These are phyloP conservation scores for Caenorhabditis virilis DNA, from an alignment of 2,888 invertebrate genomes.

Conservation along the genomic window DNA sequence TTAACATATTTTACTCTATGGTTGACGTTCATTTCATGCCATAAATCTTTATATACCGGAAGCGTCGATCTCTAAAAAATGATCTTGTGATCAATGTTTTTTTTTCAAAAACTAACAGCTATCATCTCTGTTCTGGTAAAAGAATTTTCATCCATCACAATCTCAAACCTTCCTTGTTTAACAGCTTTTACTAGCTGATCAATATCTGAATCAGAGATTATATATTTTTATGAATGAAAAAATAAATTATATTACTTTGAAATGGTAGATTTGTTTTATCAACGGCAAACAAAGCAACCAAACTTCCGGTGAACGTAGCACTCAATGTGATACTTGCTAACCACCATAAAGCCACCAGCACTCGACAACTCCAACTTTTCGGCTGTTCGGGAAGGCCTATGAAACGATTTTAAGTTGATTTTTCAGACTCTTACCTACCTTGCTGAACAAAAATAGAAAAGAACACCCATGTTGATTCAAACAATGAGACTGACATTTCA, in stretches of 20 bases:
- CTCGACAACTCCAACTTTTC: constrained; percentile 58
- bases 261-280: constrained; percentile 59
- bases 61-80: constrained; percentile 41
- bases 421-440: constrained; percentile 34
- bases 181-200: constrained; percentile 51
- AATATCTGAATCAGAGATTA: constrained; percentile 35
- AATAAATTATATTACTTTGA: constrained; percentile 34
- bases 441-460: constrained; percentile 62
- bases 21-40: constrained; percentile 56
- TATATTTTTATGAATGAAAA: neutral
- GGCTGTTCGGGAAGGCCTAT: constrained; percentile 60
- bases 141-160: constrained; percentile 57
- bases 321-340: constrained; percentile 58
- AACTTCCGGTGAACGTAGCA: constrained; percentile 63
- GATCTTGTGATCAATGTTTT: too few relatives aligned
- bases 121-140: constrained; percentile 57
- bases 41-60: constrained; percentile 47
- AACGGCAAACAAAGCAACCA: constrained; percentile 65
- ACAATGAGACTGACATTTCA: constrained; percentile 47
- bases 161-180: constrained; percentile 45
- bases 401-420: neutral
- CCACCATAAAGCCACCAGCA: constrained; percentile 63
- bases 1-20: constrained; percentile 52
- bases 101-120: constrained; percentile 22
- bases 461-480: constrained; percentile 59